These are phyloP conservation scores for Thaleichthys pacificus DNA, from an alignment of 2,797 vertebrate species.

Conservation along the genomic window DNA sequence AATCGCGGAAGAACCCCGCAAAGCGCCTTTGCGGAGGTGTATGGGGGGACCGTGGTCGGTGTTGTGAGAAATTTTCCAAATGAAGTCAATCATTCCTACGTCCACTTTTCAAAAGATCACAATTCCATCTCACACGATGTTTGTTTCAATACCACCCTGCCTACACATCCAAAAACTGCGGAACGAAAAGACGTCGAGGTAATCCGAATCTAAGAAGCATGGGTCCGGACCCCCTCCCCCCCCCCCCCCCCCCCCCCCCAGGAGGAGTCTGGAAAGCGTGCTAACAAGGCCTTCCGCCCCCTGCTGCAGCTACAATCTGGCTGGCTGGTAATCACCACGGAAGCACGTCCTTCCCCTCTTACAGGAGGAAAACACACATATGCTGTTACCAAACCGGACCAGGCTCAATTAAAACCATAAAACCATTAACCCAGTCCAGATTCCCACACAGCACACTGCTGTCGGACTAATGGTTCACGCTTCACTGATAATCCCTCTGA, in stretches of 20 bases:
- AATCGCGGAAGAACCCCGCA: too few species aligned
- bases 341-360: neutral
- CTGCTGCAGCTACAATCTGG: conserved; percentile 4
- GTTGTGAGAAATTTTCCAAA: too few species aligned
- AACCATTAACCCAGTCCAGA: conserved; percentile 5
- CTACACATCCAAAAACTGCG: too few species aligned
- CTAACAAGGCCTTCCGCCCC: neutral
- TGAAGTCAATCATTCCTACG: too few species aligned
- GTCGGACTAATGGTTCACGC: neutral
- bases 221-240: too few species aligned
- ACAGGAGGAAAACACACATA: neutral
- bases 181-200: too few species aligned
- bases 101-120: too few species aligned
- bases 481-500: neutral
- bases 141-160: too few species aligned
- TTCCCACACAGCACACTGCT: neutral
- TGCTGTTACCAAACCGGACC: neutral
- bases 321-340: neutral
- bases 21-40: too few species aligned
- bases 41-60: too few species aligned
- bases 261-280: neutral
- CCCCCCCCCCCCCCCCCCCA: neutral
- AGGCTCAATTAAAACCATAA: conserved; percentile 3
- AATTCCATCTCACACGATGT: too few species aligned
- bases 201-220: too few species aligned